Evolutionary conservation across 37 sponge, comb jelly and placozoan species (phyloP).

Genomic region (Spongilla lacustris): DNA sequence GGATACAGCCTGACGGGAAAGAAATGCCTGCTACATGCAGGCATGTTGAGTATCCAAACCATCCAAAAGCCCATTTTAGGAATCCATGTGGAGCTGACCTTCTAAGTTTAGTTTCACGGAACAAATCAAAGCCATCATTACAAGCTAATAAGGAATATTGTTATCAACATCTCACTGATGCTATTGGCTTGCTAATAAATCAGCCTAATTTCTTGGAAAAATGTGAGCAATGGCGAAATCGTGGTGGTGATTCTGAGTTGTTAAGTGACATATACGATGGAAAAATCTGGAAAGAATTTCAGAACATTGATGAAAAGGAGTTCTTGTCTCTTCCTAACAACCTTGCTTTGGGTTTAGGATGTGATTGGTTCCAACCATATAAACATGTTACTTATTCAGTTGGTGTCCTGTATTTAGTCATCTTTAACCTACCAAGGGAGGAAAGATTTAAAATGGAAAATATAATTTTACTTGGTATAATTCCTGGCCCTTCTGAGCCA

Average conservation of each 20-base stretch:
- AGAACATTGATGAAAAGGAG: not conserved
- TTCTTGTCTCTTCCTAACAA: not conserved
- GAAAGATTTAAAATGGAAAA: constrained; percentile 23
- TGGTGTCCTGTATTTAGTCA: too few species aligned
- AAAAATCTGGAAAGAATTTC: constrained; percentile 20
- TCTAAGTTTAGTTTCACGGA: too few species aligned
- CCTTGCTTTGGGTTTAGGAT: not conserved
- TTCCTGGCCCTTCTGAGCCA: constrained; percentile 42
- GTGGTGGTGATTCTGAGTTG: not conserved
- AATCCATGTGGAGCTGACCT: too few species aligned
- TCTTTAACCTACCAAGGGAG: constrained; percentile 10
- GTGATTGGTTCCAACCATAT: constrained; percentile 42
- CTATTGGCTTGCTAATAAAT: too few species aligned
- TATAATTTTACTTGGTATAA: constrained; percentile 15
- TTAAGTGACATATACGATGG: constrained; percentile 40
- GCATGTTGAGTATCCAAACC: too few species aligned
- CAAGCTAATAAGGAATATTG: too few species aligned
- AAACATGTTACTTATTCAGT: constrained; percentile 5
- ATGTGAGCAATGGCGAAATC: not conserved
- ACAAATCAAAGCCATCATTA: too few species aligned
- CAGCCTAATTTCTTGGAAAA: too few species aligned
- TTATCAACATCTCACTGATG: too few species aligned
- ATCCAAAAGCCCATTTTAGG: too few species aligned
- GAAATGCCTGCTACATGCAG: too few species aligned
- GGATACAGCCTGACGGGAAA: too few species aligned